Evolutionary conservation across 35 echinoderm and acorn worm species (phyloP).

Genomic region (Apostichopus californicus): DNA sequence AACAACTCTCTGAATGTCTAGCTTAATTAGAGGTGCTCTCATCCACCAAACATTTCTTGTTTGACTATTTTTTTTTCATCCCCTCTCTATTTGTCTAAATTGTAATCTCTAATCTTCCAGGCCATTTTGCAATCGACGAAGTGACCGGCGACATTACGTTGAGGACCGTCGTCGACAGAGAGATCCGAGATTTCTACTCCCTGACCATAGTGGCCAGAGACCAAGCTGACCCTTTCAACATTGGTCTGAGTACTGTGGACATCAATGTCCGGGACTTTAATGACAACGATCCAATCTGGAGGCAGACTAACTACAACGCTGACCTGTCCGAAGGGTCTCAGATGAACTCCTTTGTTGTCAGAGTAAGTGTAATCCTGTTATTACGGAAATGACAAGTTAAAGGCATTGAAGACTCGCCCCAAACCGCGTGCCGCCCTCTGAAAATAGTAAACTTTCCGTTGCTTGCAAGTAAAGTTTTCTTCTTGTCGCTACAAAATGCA

Average conservation of each 20-base stretch:
- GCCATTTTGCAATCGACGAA: constrained; percentile 66
- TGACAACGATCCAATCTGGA: constrained; percentile 81
- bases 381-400: no score
- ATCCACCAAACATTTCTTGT: neutral
- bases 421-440: no score
- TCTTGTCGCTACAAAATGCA: no score
- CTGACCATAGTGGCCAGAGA: constrained; percentile 79
- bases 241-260: constrained; percentile 28
- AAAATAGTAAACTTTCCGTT: no score
- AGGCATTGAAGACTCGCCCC: no score
- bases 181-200: constrained; percentile 56
- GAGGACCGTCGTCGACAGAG: constrained; percentile 64
- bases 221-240: constrained; percentile 59
- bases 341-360: constrained; percentile 55
- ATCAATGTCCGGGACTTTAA: constrained; percentile 75
- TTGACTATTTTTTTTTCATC: neutral
- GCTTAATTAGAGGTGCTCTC: no score
- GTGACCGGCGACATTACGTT: constrained; percentile 64
- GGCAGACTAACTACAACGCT: constrained; percentile 37
- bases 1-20: no score
- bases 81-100: no score
- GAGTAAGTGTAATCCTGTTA: constrained; percentile 35
- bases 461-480: no score
- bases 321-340: constrained; percentile 47
- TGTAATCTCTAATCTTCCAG: neutral